A percentile compares a stretch with the other conserved stretches of the same genome.
phyloP scores from a whole-genome alignment of 2,113 vertebrate species.

The Limnothrissa miodon region DNA sequence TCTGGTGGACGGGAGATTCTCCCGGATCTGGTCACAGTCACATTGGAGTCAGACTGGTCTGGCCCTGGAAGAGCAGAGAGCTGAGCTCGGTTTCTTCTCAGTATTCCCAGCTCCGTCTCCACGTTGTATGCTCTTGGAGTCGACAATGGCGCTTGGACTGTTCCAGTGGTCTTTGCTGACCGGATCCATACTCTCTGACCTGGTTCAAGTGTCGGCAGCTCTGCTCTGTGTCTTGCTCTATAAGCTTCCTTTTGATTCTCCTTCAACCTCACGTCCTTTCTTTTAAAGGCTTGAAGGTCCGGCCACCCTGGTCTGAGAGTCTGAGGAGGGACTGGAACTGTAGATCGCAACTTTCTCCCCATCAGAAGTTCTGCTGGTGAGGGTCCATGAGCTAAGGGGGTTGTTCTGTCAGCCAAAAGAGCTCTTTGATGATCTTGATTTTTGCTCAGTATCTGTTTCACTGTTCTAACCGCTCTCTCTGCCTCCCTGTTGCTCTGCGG shows the following conservation, averaged over 20 bases:
- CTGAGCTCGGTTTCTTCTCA: no score
- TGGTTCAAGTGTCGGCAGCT: not conserved
- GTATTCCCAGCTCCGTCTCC: no score
- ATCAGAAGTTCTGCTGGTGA: constrained; percentile 20
- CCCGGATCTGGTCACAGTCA: no score
- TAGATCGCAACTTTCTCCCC: not conserved
- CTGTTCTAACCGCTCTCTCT: not conserved
- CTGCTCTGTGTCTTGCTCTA: no score
- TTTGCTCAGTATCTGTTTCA: constrained; percentile 18
- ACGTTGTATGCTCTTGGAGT: no score
- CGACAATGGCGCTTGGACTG: not conserved
- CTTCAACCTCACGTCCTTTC: not conserved
- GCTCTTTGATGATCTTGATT: constrained; percentile 20
- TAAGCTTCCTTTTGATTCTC: no score
- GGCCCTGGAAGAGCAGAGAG: no score
- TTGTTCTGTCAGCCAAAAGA: constrained; percentile 27
- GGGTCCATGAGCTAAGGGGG: constrained; percentile 17
- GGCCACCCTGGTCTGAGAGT: not conserved
- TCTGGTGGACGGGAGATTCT: no score
- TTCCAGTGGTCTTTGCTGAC: not conserved
- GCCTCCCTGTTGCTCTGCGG: not conserved
- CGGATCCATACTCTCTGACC: not conserved
- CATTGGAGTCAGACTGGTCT: no score
- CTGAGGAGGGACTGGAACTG: not conserved
- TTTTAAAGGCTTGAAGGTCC: constrained; percentile 4